A percentile compares a stretch with the other conserved stretches of the same genome.
Evolutionary conservation across 2,888 invertebrate genomes (phyloP).

Genomic region (Lepidocyrtinus sp.): DNA sequence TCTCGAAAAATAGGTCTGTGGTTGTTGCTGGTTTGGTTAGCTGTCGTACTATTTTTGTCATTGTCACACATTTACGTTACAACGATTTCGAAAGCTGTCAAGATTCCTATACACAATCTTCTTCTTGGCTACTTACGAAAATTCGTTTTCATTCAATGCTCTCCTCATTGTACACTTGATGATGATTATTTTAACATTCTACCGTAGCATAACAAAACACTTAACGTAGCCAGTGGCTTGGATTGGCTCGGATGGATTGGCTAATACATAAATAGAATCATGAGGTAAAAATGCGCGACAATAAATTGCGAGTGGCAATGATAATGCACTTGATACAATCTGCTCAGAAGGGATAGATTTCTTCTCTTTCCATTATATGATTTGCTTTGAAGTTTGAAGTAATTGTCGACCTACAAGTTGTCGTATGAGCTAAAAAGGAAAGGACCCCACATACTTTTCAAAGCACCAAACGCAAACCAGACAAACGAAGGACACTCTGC

Average conservation of each 20-base stretch:
- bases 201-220: too few species aligned
- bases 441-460: neutral
- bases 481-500: neutral
- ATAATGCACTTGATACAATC: conserved; percentile 26
- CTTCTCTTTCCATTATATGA: neutral
- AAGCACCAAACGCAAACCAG: neutral
- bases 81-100: conserved; percentile 31
- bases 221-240: too few species aligned
- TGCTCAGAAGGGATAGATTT: neutral
- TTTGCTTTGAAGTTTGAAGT: neutral
- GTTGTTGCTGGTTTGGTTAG: too few species aligned
- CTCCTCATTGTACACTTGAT: too few species aligned
- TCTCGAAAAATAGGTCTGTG: conserved; percentile 22
- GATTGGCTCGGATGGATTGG: too few species aligned
- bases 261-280: neutral
- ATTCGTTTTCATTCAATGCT: neutral
- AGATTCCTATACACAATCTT: neutral
- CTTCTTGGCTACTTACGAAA: neutral
- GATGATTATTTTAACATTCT: too few species aligned
- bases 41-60: conserved; percentile 33
- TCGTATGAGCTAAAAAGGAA: neutral
- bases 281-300: neutral
- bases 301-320: conserved; percentile 12
- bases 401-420: neutral
- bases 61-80: conserved; percentile 37